These are phyloP conservation scores for Euproctis similis DNA, from an alignment of 2,888 invertebrate genomes.

Conservation along the genomic window DNA sequence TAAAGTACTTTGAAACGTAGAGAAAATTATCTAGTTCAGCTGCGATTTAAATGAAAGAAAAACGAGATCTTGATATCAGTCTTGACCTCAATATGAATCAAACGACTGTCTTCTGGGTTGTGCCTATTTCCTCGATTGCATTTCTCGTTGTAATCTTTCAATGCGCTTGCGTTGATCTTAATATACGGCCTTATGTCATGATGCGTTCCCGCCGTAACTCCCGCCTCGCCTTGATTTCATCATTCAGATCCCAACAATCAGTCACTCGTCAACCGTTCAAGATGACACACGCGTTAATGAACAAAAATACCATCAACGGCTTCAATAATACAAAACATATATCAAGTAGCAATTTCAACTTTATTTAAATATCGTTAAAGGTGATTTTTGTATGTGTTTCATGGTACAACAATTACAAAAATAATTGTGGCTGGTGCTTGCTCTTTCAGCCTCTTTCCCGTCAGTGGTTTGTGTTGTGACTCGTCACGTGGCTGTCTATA, in stretches of 20 bases:
- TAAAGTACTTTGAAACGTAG: too few species aligned
- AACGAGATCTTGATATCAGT: too few species aligned
- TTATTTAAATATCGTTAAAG: slow-evolving; percentile 17
- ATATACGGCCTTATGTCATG: slow-evolving; percentile 23
- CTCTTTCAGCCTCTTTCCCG: slow-evolving; percentile 24
- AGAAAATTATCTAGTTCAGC: too few species aligned
- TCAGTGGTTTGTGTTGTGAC: slow-evolving; percentile 17
- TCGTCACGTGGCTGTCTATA: slow-evolving; percentile 13
- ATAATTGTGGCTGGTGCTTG: slow-evolving; percentile 18
- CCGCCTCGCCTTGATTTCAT: slow-evolving; percentile 15
- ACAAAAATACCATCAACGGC: slow-evolving; percentile 12
- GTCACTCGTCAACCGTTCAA: slow-evolving; percentile 23
- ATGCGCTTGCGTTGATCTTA: slow-evolving; percentile 23
- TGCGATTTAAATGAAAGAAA: too few species aligned
- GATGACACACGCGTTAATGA: slow-evolving; percentile 24
- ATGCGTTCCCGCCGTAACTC: slow-evolving; percentile 23
- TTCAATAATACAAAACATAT: slow-evolving; percentile 17
- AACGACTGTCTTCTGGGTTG: too few species aligned
- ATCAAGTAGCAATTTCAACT: slow-evolving; percentile 15
- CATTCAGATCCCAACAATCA: slow-evolving; percentile 20
- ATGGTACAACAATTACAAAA: slow-evolving; percentile 19
- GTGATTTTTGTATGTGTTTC: slow-evolving; percentile 14
- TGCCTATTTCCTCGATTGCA: too few species aligned
- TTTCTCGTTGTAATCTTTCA: too few species aligned
- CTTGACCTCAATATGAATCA: background rate